Conservation (phyloP, 1,140 invertebrate species). For the Venturia canescens region DNA sequence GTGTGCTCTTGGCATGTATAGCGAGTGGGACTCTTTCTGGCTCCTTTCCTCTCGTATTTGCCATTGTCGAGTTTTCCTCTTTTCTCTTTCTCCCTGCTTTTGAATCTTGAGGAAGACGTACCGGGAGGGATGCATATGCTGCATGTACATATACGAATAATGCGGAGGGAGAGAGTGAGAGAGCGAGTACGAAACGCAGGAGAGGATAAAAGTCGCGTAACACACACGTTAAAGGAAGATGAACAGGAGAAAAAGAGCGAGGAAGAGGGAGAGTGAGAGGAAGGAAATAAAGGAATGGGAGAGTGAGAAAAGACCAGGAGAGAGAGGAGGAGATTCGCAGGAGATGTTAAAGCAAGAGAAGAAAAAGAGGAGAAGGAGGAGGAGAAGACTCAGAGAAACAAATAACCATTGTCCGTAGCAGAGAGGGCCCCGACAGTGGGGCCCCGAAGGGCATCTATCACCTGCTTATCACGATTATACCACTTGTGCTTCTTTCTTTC, state of each 20-base stretch:
- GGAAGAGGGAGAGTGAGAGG: conserved; percentile 3
- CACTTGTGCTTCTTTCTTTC: conserved; percentile 63
- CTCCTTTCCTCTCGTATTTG: not conserved
- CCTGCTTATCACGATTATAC: conserved; percentile 78
- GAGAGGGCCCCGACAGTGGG: conserved; percentile 68
- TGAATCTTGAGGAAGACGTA: conserved; percentile 28
- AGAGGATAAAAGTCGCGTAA: conserved; percentile 10
- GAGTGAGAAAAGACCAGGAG: not conserved
- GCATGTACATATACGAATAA: conserved; percentile 21
- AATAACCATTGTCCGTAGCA: conserved; percentile 75
- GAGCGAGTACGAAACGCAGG: not conserved
- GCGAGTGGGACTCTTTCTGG: conserved; percentile 13
- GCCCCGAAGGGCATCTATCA: conserved; percentile 76
- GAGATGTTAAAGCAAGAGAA: conserved; percentile 37
- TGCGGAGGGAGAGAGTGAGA: too few relatives aligned
- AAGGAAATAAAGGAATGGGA: not conserved
- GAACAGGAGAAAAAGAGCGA: not conserved
- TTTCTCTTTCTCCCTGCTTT: not conserved
- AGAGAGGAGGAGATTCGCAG: not conserved
- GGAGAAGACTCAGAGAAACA: conserved; percentile 73
- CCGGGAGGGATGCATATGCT: conserved; percentile 6
- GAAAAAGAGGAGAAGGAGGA: conserved; percentile 49
- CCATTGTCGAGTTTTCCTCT: not conserved
- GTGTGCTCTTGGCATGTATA: conserved; percentile 7
- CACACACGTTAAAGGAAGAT: not conserved